Percentiles rank a stretch among this genome's conserved stretches.
Evolutionary conservation across 2,113 vertebrate genomes (phyloP).

Genomic region (Aspidoscelis tigris): DNA sequence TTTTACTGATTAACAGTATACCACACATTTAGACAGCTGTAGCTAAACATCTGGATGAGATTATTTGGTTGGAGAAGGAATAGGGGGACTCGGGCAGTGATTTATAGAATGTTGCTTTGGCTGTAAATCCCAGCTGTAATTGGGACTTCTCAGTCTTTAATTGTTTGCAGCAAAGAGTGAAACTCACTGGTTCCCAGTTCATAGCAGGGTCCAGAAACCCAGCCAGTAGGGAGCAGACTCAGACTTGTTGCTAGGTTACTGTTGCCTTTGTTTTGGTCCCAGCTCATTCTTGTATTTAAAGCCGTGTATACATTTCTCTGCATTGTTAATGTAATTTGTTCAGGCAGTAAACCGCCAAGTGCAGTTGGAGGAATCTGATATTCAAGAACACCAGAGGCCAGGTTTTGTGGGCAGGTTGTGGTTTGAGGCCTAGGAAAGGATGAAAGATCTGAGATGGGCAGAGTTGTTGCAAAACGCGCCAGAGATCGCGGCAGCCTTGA

Average conservation of each 20-base stretch:
- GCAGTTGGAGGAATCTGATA: constrained; percentile 63
- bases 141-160: constrained; percentile 78
- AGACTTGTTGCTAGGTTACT: constrained; percentile 54
- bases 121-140: constrained; percentile 79
- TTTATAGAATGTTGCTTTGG: constrained; percentile 76
- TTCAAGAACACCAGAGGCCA: constrained; percentile 61
- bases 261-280: constrained; percentile 63
- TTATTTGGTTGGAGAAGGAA: constrained; percentile 72
- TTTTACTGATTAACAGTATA: constrained; percentile 59
- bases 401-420: constrained; percentile 73
- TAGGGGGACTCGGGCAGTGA: constrained; percentile 59
- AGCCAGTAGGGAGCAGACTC: neutral
- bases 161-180: constrained; percentile 66
- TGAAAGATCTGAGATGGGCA: constrained; percentile 59
- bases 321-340: constrained; percentile 78
- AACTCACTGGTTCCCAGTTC: constrained; percentile 59
- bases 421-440: constrained; percentile 70
- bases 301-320: constrained; percentile 75
- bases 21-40: constrained; percentile 71
- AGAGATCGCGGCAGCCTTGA: neutral
- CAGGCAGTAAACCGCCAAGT: constrained; percentile 76
- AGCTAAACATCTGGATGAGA: constrained; percentile 78
- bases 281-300: constrained; percentile 59
- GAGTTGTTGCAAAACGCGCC: neutral
- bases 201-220: constrained; percentile 50